Conservation (phyloP, 2,888 invertebrate genomes). For the Trachelus stipa region DNA sequence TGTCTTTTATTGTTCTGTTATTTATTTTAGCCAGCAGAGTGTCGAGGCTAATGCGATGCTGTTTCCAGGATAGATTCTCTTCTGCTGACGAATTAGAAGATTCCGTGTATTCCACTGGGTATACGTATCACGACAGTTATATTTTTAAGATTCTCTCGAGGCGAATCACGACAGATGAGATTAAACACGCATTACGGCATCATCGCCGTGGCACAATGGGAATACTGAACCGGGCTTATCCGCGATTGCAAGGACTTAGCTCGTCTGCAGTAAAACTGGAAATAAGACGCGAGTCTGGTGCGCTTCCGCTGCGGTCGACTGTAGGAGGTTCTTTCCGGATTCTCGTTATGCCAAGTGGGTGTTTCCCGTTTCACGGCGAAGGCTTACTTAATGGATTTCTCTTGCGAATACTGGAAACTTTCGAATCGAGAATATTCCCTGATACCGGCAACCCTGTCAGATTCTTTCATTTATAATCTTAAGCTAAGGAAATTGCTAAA, state of each 20-base stretch:
- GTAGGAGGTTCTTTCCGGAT: background rate
- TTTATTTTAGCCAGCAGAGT: background rate
- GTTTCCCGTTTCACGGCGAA: background rate
- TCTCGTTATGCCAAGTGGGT: background rate
- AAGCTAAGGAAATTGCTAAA: background rate
- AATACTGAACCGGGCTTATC: constrained; percentile 21
- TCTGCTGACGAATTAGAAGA: background rate
- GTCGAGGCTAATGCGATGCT: background rate
- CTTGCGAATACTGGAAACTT: background rate
- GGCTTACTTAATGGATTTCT: background rate
- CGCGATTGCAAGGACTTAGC: constrained; percentile 11
- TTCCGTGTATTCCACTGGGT: background rate
- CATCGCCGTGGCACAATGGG: constrained; percentile 17
- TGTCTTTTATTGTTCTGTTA: background rate
- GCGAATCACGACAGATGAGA: constrained; percentile 1
- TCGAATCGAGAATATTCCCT: background rate
- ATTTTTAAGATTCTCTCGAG: background rate
- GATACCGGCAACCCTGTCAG: background rate
- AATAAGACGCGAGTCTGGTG: constrained; percentile 16
- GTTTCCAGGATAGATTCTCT: background rate
- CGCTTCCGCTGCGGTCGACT: constrained; percentile 8
- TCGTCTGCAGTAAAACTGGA: constrained; percentile 15
- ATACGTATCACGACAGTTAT: background rate
- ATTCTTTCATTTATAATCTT: background rate
- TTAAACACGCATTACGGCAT: constrained; percentile 17